A percentile compares a stretch with the other conserved stretches of the same genome.
These are phyloP conservation scores for Drosophila persimilis DNA, from an alignment of 1,140 invertebrate species.

Conservation along the genomic window DNA sequence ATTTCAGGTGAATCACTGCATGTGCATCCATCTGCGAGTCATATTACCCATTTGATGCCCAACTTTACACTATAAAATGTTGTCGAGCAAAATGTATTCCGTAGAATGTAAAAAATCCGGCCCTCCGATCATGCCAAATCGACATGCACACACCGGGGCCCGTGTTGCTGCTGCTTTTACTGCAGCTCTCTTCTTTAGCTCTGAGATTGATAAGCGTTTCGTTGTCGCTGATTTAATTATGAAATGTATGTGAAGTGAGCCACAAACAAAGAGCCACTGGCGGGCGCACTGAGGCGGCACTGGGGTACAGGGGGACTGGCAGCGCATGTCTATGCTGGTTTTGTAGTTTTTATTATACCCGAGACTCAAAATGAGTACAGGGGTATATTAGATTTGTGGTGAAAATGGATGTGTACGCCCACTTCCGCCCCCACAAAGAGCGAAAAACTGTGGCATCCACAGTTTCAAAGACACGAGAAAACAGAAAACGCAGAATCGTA, in stretches of 20 bases:
- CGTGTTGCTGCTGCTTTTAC: slow-evolving; percentile 5
- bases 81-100: not conserved
- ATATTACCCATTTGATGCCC: not conserved
- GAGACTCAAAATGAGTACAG: no score
- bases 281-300: not conserved
- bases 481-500: no score
- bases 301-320: not conserved
- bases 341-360: slow-evolving; percentile 13
- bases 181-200: slow-evolving; percentile 15
- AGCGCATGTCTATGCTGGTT: slow-evolving; percentile 20
- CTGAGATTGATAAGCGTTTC: slow-evolving; percentile 28
- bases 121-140: slow-evolving; percentile 42
- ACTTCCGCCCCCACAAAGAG: no score
- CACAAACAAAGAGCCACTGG: slow-evolving; percentile 12
- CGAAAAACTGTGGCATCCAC: no score
- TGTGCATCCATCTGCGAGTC: not conserved
- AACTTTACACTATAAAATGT: not conserved
- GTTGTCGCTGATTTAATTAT: slow-evolving; percentile 45
- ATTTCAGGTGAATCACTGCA: slow-evolving; percentile 12
- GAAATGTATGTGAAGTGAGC: slow-evolving; percentile 41
- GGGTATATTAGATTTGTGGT: no score
- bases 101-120: slow-evolving; percentile 2
- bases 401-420: no score
- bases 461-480: no score
- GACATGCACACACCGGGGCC: slow-evolving; percentile 22